Conservation (phyloP, 2,113 vertebrate genomes). For the Pelusios castaneus region DNA sequence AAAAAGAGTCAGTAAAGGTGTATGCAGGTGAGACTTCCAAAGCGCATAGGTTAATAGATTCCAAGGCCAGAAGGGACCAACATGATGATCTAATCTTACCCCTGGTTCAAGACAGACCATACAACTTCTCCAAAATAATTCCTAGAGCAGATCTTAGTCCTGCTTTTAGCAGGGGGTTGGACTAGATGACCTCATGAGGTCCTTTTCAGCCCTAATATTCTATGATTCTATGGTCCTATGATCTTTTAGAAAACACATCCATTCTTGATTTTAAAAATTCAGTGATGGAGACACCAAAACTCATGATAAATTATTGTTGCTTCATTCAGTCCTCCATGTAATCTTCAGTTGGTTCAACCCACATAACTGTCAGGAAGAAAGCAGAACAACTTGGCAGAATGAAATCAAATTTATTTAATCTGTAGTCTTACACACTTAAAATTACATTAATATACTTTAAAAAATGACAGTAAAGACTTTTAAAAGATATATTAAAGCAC, state of each 20-base stretch:
- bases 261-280: background rate
- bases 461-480: background rate
- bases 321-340: fast-evolving
- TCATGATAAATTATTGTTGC: background rate
- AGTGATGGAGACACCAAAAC: background rate
- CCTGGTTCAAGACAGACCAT: background rate
- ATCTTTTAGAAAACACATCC: background rate
- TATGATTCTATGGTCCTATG: no score
- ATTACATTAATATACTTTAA: conserved; percentile 1
- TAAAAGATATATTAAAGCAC: background rate
- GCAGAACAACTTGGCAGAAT: conserved; percentile 7
- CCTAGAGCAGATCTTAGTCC: background rate
- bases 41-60: background rate
- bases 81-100: background rate
- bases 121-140: background rate
- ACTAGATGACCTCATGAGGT: no score
- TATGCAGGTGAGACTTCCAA: background rate
- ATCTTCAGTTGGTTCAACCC: background rate
- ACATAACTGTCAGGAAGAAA: background rate
- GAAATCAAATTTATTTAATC: background rate
- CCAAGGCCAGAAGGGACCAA: background rate
- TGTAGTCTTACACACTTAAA: background rate
- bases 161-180: no score
- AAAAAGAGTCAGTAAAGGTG: background rate
- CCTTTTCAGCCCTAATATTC: no score